Conservation (phyloP, 2,797 vertebrate genomes). For the Anomalospiza imberbis region DNA sequence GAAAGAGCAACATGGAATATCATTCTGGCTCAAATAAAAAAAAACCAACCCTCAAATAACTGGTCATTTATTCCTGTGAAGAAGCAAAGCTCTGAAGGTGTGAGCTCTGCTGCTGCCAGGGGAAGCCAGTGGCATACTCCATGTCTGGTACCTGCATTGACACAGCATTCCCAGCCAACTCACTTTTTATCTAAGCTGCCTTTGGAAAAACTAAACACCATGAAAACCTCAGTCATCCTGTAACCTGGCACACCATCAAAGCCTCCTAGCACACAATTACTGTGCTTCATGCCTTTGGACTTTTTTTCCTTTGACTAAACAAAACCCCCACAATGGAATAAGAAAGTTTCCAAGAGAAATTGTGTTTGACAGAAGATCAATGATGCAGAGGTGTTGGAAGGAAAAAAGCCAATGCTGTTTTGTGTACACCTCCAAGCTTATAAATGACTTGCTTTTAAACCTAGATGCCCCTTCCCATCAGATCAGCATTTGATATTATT, state of each 20-base stretch:
- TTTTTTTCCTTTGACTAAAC: conserved; percentile 47
- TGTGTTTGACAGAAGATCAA: conserved; percentile 59
- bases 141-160: background rate
- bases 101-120: background rate
- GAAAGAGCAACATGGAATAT: background rate
- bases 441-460: conserved; percentile 38
- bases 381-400: conserved; percentile 18
- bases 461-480: conserved; percentile 13
- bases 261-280: background rate
- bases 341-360: conserved; percentile 57
- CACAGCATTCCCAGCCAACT: background rate
- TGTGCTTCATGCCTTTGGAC: conserved; percentile 37
- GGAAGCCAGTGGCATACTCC: background rate
- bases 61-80: background rate
- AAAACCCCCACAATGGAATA: conserved; percentile 49
- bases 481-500: conserved; percentile 24
- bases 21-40: background rate
- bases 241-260: conserved; percentile 42
- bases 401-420: conserved; percentile 32
- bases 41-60: background rate
- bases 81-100: background rate
- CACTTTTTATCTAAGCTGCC: conserved; percentile 5
- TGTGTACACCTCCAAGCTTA: conserved; percentile 49
- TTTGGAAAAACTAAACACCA: conserved; percentile 30
- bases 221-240: conserved; percentile 19